phyloP scores from a whole-genome alignment of 2,888 invertebrate species.

The Agrotis puta region DNA sequence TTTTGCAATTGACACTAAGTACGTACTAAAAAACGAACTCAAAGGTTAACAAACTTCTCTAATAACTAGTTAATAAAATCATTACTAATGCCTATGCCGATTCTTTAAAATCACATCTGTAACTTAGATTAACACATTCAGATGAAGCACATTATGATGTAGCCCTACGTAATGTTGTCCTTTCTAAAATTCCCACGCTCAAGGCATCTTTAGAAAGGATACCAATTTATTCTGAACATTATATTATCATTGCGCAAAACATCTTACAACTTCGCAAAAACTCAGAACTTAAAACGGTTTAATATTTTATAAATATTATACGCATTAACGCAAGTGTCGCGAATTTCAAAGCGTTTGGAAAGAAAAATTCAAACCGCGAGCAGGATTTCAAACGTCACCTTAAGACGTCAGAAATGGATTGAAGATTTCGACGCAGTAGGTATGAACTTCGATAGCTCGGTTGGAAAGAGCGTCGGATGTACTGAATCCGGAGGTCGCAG shows the following conservation, averaged over 20 bases:
- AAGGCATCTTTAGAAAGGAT: slow-evolving; percentile 38
- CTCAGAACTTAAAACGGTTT: neutral
- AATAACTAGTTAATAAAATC: neutral
- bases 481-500: too few relatives aligned
- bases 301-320: too few relatives aligned
- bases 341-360: too few relatives aligned
- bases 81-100: neutral
- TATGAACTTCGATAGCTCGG: too few relatives aligned
- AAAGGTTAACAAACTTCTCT: neutral
- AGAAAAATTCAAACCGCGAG: too few relatives aligned
- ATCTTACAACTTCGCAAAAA: neutral
- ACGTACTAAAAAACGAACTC: neutral
- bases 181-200: slow-evolving; percentile 38
- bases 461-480: too few relatives aligned
- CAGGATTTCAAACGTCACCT: too few relatives aligned
- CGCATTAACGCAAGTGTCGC: too few relatives aligned
- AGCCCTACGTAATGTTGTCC: neutral
- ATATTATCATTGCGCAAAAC: slow-evolving; percentile 21
- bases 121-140: neutral
- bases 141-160: neutral
- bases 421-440: too few relatives aligned
- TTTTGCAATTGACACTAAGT: too few relatives aligned
- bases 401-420: too few relatives aligned
- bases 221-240: slow-evolving; percentile 1
- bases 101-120: neutral